Conservation (phyloP, 1,140 invertebrate species). For the Bicyclus anynana region DNA sequence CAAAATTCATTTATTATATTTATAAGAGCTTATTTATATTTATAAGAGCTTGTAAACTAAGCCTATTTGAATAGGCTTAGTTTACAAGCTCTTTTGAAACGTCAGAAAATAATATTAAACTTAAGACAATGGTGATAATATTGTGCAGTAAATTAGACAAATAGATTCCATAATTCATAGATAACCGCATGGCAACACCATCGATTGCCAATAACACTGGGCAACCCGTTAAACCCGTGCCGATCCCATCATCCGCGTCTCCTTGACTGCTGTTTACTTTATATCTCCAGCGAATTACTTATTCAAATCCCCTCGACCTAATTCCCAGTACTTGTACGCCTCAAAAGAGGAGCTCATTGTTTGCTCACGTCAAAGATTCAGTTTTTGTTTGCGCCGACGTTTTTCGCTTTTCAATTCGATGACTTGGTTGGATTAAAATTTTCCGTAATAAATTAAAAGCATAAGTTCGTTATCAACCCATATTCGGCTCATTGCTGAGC, state of each 20-base stretch:
- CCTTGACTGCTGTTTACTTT: conserved; percentile 46
- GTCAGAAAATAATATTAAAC: too few relatives aligned
- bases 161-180: too few relatives aligned
- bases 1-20: too few relatives aligned
- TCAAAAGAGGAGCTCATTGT: conserved; percentile 28
- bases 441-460: background rate
- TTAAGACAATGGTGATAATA: too few relatives aligned
- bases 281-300: conserved; percentile 49
- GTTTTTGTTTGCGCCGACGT: background rate
- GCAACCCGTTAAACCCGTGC: conserved; percentile 28
- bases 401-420: conserved; percentile 1
- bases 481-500: too few relatives aligned
- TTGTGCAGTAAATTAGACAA: too few relatives aligned
- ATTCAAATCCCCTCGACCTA: conserved; percentile 50
- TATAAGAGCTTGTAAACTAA: too few relatives aligned
- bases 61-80: too few relatives aligned
- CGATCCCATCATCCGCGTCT: conserved; percentile 38
- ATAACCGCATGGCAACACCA: conserved; percentile 12
- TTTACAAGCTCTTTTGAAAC: too few relatives aligned
- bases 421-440: conserved; percentile 10
- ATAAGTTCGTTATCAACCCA: too few relatives aligned
- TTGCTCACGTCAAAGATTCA: conserved; percentile 20
- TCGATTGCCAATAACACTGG: conserved; percentile 29
- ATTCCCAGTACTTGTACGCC: conserved; percentile 33
- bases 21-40: too few relatives aligned